Base-by-base conservation (phyloP, 2,797 vertebrate genomes). In the Morus bassanus region DNA sequence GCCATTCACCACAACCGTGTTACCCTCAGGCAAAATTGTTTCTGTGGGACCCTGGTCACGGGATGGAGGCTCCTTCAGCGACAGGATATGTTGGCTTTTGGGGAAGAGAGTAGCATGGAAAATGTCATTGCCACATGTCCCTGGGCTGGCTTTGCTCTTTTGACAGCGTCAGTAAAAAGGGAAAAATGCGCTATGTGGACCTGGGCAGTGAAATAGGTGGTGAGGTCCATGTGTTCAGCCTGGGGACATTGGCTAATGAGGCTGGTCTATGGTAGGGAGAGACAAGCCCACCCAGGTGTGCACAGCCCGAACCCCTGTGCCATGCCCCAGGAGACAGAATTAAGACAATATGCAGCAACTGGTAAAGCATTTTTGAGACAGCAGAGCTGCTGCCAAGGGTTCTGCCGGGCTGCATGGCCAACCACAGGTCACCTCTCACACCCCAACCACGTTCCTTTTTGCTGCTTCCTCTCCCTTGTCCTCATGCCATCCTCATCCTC, bases 231-330 rank as follows among this genome's bases (percentile, higher is more conserved):
- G 0, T 59, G 18, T 10, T 39, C 68, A 54, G 24, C 13, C 4
- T 1, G 17, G 79, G 50, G 33, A 43, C 1, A 0, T 0, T n/a
- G 57, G 48, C 23, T 51, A 5, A n/a, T 1, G 2, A 39, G 27
- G 16, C 56, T 35, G 56, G 21, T 21, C 39, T 57, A 31, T 13
- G 17, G 35, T 14, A 11, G 28, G 51, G 22, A 59, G 5, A 51
- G 2, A 23, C 6, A 13, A 79, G 9, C 39, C 46, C 33, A 37
- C 6, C 9, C 2, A 2, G 3, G 8, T 27, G 33, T 68, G 13
- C 35, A 19, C 0, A 5, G 30, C 74, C 39, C 3, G 1, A 63
- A 69, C 5, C 8, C 3, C 10, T 2, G 1, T 53, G 39, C 45
- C 31, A 9, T 45, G 39, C 4, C 21, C 8, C 25, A 9, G 9